Evolutionary conservation across 2,888 invertebrate genomes (phyloP).

Genomic region (Plagodis dolabraria): DNA sequence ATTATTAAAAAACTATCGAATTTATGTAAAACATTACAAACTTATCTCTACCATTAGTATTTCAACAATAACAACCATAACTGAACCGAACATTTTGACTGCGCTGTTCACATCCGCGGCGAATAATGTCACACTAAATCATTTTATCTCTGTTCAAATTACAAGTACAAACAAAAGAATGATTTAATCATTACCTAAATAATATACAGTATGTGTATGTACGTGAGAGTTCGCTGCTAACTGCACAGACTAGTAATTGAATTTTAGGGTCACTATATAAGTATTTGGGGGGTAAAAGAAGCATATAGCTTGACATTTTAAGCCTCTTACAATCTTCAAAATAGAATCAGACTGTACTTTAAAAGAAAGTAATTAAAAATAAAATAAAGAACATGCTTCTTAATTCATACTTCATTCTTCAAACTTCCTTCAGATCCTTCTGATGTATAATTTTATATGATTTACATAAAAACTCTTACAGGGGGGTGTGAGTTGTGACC

Average conservation of each 20-base stretch:
- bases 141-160: constrained; percentile 34
- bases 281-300: not conserved
- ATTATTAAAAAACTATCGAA: constrained; percentile 1
- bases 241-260: constrained; percentile 1
- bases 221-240: constrained; percentile 8
- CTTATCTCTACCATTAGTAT: too few species aligned
- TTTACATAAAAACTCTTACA: too few species aligned
- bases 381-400: too few species aligned
- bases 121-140: constrained; percentile 26
- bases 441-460: too few species aligned
- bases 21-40: not conserved
- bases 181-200: constrained; percentile 32
- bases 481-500: too few species aligned
- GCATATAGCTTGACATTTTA: not conserved
- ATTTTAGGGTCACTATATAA: not conserved
- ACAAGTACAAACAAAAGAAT: constrained; percentile 35
- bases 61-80: too few species aligned
- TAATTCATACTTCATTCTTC: too few species aligned
- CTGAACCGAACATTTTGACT: not conserved
- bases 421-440: too few species aligned
- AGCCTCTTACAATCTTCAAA: too few species aligned
- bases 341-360: too few species aligned
- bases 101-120: constrained; percentile 10
- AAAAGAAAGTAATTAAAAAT: too few species aligned
- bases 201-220: constrained; percentile 14